A percentile compares a stretch with the other conserved stretches of the same genome.
These are phyloP conservation scores for Diplosoma virens DNA, from an alignment of 23 tunicate genomes.

Conservation along the genomic window DNA sequence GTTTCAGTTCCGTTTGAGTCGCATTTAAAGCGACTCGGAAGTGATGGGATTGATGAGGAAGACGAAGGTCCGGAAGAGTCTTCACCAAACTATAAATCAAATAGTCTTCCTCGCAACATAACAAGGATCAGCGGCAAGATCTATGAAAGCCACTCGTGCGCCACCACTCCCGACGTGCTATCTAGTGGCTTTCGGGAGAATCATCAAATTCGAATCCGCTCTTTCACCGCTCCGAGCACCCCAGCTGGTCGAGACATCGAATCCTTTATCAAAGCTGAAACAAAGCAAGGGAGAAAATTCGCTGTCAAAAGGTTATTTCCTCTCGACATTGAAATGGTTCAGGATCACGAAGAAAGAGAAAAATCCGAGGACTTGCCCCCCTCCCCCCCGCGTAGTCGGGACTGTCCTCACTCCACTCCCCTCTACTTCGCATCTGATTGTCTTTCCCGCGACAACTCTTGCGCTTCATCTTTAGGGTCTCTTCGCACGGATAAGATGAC, in stretches of 20 bases:
- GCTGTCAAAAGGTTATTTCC: neutral
- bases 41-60: conserved; percentile 83
- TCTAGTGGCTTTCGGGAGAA: neutral
- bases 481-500: conserved; percentile 40
- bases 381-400: neutral
- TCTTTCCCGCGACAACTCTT: neutral
- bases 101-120: conserved; percentile 51
- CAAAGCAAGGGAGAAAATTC: neutral
- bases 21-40: conserved; percentile 77
- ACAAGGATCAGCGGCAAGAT: neutral
- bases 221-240: conserved; percentile 67
- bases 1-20: conserved; percentile 39
- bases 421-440: neutral
- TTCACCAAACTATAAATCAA: conserved; percentile 28
- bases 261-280: neutral
- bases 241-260: conserved; percentile 20
- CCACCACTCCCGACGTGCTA: neutral
- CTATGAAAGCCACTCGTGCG: neutral
- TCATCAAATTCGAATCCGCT: neutral
- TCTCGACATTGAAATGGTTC: conserved; percentile 46
- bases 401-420: neutral
- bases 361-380: conserved; percentile 12
- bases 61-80: conserved; percentile 4
- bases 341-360: conserved; percentile 18
- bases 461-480: conserved; percentile 27